A percentile compares a stretch with the other conserved stretches of the same genome.
Evolutionary conservation across 2,113 vertebrate genomes (phyloP).

Genomic region (Mirounga angustirostris): DNA sequence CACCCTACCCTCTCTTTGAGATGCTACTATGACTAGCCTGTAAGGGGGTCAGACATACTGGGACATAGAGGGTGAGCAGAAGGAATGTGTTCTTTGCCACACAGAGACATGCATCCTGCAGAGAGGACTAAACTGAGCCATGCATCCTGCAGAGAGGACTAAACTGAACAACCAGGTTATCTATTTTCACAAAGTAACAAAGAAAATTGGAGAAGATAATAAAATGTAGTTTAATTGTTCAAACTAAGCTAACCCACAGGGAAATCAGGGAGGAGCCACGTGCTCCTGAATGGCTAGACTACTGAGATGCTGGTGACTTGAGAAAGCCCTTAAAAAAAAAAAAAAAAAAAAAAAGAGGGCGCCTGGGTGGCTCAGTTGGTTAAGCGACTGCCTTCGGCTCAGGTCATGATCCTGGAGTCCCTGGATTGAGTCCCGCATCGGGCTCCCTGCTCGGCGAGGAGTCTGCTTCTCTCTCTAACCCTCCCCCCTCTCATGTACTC

Average conservation of each 20-base stretch:
- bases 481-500: too few species aligned
- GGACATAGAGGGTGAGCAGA: not conserved
- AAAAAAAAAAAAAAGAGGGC: not conserved
- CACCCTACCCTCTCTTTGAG: not conserved
- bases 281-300: not conserved
- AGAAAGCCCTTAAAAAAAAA: not conserved
- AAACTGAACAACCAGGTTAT: not conserved
- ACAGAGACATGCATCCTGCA: not conserved
- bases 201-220: not conserved
- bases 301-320: not conserved
- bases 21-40: not conserved
- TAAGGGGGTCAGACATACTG: not conserved
- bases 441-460: too few species aligned
- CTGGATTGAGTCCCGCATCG: too few species aligned
- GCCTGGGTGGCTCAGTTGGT: too few species aligned
- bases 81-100: not conserved
- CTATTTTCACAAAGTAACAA: not conserved
- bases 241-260: not conserved
- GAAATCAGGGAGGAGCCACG: rapidly evolving
- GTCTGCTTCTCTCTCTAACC: too few species aligned
- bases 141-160: not conserved
- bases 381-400: too few species aligned
- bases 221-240: not conserved
- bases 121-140: not conserved
- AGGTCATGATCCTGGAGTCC: too few species aligned